phyloP scores from a whole-genome alignment of 1,140 invertebrate species.

The Platyscapa corneri region DNA sequence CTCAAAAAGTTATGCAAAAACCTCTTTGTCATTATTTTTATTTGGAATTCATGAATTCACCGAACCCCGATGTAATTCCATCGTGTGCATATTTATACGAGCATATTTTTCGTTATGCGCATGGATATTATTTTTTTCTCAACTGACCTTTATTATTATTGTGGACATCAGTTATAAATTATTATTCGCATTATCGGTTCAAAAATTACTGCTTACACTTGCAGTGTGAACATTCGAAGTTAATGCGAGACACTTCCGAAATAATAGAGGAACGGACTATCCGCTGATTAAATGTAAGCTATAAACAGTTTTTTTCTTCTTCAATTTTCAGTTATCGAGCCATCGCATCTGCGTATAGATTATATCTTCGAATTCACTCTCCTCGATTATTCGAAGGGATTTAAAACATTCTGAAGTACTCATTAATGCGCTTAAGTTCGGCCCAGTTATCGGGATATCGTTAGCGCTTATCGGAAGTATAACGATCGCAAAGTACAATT shows the following conservation, averaged over 20 bases:
- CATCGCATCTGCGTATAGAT: not conserved
- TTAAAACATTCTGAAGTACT: slow-evolving; percentile 14
- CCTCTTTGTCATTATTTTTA: too few relatives aligned
- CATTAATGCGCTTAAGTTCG: slow-evolving; percentile 16
- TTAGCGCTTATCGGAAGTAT: slow-evolving; percentile 2
- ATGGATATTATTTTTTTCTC: too few relatives aligned
- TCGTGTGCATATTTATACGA: too few relatives aligned
- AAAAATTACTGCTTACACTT: too few relatives aligned
- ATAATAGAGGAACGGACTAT: not conserved
- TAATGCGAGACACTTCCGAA: not conserved
- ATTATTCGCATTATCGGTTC: too few relatives aligned
- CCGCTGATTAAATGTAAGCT: not conserved
- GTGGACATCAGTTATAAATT: too few relatives aligned
- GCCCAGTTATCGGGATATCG: not conserved
- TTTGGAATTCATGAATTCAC: too few relatives aligned
- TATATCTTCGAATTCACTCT: not conserved
- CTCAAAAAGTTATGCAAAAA: not conserved
- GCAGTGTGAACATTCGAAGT: not conserved
- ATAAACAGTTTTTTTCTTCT: not conserved
- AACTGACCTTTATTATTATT: too few relatives aligned
- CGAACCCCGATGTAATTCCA: too few relatives aligned
- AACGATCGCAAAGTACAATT: not conserved
- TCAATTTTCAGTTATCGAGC: not conserved
- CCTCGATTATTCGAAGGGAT: slow-evolving; percentile 1
- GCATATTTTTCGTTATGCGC: too few relatives aligned